Base-by-base conservation (phyloP, 2,797 vertebrate genomes). In the Artibeus lituratus region DNA sequence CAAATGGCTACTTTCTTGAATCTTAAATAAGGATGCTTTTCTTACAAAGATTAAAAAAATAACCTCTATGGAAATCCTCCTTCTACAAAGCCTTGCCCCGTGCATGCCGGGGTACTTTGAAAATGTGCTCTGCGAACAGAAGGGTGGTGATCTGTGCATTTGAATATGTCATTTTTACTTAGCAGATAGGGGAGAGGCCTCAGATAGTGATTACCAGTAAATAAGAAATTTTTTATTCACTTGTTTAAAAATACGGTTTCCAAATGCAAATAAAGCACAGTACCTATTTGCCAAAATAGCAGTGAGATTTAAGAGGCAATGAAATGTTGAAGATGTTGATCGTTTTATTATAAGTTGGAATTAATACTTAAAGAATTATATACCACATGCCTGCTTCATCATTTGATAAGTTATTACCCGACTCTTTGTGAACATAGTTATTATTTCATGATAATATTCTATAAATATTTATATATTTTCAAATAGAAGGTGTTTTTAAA, bases 391-490 rank as follows among this genome's bases (percentile, higher is more conserved):
- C 72, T 94, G 39, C 74, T 83, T 97, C 94, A 96, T 87, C 55
- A 96, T 94, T 97, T 94, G 69, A 26, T 93, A 80, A 86, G 76
- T 86, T 94, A 67, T 93, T 85, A 94, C 37, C 47, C n/a, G 78
- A 47, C n/a, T 95, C 88, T 95, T 89, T 93, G 80, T 82, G 57
- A 95, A 86, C 90, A 96, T 80, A 94, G 67, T 96, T 55, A 85
- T 92, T 94, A 94, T 91, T 97, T 96, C 86, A 92, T 96, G 93
- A 55, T 96, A 97, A 91, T 97, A 87, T 84, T 95, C 96, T 80
- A 95, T 96, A 96, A 97, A 97, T 95, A 95, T 90, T 94, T 97
- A 91, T 94, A 11, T 72, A 22, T 37, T 49, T 77, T 65, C 19
- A 85, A 96, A 21, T 49, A 47, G 39, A 74, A 29, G 12, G 1